phyloP scores from a whole-genome alignment of 2,797 vertebrate genomes.

The Thamnophis elegans region DNA sequence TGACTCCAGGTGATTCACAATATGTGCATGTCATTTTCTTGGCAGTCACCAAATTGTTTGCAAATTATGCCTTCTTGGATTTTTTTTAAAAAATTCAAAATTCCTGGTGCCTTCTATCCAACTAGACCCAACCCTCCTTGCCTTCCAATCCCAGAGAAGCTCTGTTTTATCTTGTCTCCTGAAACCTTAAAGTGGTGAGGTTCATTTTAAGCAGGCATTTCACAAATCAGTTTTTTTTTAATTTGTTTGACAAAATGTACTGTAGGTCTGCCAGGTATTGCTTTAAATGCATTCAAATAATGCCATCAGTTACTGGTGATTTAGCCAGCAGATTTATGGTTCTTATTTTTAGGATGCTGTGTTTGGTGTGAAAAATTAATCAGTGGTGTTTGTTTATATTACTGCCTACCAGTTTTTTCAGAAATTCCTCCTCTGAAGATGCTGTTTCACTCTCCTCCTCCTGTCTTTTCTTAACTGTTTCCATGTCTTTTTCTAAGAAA shows the following conservation, averaged over 20 bases:
- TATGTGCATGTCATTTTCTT: background rate
- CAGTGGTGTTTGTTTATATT: background rate
- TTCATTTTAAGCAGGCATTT: background rate
- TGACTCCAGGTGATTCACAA: background rate
- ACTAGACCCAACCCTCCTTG: background rate
- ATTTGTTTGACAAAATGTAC: background rate
- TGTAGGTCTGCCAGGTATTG: background rate
- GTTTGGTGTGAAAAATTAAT: background rate
- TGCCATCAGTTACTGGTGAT: background rate
- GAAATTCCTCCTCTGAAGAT: slow-evolving; percentile 33
- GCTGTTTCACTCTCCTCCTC: accelerated
- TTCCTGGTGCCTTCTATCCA: background rate
- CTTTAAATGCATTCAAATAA: background rate
- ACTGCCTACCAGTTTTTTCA: slow-evolving; percentile 7
- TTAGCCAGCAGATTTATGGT: background rate
- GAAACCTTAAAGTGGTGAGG: background rate
- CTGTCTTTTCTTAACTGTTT: slow-evolving; percentile 18
- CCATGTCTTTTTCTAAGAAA: slow-evolving; percentile 23
- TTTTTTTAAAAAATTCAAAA: background rate
- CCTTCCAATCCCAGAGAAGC: background rate
- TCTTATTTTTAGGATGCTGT: background rate
- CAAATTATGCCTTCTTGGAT: background rate
- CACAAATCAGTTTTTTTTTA: background rate
- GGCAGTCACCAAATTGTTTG: background rate
- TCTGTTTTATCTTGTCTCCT: background rate